Evolutionary conservation across 2,797 vertebrate genomes (phyloP).

Genomic region (Pseudotriccus pelzelni): DNA sequence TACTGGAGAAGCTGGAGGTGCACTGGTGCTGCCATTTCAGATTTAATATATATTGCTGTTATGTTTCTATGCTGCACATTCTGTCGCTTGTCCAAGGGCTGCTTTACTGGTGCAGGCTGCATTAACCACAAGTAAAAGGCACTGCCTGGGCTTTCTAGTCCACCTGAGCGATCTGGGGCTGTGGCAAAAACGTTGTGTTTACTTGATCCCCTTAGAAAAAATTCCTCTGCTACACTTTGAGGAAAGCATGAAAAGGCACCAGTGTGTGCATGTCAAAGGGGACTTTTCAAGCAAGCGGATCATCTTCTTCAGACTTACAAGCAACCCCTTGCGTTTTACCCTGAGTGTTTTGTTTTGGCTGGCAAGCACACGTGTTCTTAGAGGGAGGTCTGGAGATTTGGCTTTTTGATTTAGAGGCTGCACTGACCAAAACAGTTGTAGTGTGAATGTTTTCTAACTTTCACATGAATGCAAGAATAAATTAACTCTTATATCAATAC

Average conservation of each 20-base stretch:
- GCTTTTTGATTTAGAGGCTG: not conserved
- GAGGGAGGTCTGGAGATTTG: not conserved
- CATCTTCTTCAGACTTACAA: not conserved
- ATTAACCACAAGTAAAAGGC: not conserved
- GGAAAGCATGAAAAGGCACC: not conserved
- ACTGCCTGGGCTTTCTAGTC: not conserved
- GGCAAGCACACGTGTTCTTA: not conserved
- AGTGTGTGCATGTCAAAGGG: not conserved
- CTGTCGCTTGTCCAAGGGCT: not conserved
- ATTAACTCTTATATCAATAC: not conserved
- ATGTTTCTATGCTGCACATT: not conserved
- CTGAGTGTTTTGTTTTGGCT: not conserved
- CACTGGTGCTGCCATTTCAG: conserved; percentile 26
- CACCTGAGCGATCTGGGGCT: not conserved
- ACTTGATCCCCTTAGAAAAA: not conserved
- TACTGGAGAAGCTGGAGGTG: not conserved
- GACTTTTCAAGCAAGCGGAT: not conserved
- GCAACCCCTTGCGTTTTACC: not conserved
- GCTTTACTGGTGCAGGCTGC: not conserved
- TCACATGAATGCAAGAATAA: not conserved
- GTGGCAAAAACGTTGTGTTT: not conserved
- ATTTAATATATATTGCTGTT: not conserved
- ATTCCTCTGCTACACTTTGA: not conserved
- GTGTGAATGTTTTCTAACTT: not conserved
- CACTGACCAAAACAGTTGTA: not conserved